phyloP scores from a whole-genome alignment of 2,113 vertebrate species.

The Coptodon bakossiorum region DNA sequence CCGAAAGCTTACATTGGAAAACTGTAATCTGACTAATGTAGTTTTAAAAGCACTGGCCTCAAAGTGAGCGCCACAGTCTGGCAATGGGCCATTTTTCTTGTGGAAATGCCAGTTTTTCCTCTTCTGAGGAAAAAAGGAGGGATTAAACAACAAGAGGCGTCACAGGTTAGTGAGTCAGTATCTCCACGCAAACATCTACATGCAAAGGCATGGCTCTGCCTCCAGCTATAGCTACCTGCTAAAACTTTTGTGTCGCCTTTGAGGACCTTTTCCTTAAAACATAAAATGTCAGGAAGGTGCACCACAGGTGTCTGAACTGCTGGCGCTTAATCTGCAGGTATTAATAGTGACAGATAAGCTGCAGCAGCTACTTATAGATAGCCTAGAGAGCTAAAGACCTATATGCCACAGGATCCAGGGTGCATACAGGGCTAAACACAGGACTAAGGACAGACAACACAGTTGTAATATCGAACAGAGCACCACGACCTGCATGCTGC shows the following conservation, averaged over 20 bases:
- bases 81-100: background rate
- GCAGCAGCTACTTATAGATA: slow-evolving; percentile 64
- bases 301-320: slow-evolving; percentile 51
- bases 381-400: slow-evolving; percentile 52
- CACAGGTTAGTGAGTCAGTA: background rate
- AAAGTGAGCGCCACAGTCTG: background rate
- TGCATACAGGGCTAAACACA: slow-evolving; percentile 2
- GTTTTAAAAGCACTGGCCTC: background rate
- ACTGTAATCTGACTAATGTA: background rate
- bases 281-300: slow-evolving; percentile 26
- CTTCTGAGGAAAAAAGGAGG: background rate
- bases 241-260: background rate
- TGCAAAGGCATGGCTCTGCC: background rate
- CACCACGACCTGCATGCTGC: background rate
- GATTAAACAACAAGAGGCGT: background rate
- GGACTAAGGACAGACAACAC: background rate
- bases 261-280: slow-evolving; percentile 53
- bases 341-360: slow-evolving; percentile 69
- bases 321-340: slow-evolving; percentile 64
- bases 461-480: background rate
- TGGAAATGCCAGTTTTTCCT: background rate
- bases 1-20: background rate
- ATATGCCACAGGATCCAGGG: slow-evolving; percentile 32
- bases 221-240: background rate
- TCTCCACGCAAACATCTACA: background rate